These are phyloP conservation scores for Andrena camellia DNA, from an alignment of 2,888 invertebrate genomes.

Conservation along the genomic window DNA sequence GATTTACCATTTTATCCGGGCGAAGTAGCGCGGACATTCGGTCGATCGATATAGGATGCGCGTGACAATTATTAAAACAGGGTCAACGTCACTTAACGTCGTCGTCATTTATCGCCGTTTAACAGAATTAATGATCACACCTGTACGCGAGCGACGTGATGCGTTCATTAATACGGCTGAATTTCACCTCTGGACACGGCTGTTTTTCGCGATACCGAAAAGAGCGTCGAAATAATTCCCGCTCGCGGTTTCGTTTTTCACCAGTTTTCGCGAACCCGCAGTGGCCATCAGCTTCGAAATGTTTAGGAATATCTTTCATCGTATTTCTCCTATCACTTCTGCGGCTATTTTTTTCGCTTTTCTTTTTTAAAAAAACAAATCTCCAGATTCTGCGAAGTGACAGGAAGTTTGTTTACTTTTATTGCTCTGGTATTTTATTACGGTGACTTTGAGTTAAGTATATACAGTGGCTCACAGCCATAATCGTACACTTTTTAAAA, in stretches of 20 bases:
- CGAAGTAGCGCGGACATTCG: constrained; percentile 49
- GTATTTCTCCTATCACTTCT: neutral
- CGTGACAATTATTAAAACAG: constrained; percentile 73
- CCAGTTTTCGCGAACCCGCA: neutral
- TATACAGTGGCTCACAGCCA: too few species aligned
- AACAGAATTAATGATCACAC: constrained; percentile 72
- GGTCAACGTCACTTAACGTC: constrained; percentile 72
- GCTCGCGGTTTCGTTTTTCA: neutral
- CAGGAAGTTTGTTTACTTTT: neutral
- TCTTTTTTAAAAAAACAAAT: neutral
- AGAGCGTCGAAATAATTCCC: constrained; percentile 46
- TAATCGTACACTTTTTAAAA: too few species aligned
- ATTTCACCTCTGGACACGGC: constrained; percentile 51
- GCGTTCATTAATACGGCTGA: constrained; percentile 66
- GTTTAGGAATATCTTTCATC: neutral
- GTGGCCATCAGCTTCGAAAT: neutral
- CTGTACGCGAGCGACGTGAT: constrained; percentile 49
- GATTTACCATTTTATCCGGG: constrained; percentile 52
- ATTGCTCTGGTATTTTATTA: too few species aligned
- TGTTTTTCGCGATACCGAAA: constrained; percentile 41
- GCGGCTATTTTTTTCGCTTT: neutral
- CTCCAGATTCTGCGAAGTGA: neutral
- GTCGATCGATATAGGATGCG: constrained; percentile 53
- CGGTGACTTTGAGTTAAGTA: too few species aligned
- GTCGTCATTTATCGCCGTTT: constrained; percentile 72